Conservation (phyloP, 2,888 invertebrate species). For the Ptychoptera contaminata region DNA sequence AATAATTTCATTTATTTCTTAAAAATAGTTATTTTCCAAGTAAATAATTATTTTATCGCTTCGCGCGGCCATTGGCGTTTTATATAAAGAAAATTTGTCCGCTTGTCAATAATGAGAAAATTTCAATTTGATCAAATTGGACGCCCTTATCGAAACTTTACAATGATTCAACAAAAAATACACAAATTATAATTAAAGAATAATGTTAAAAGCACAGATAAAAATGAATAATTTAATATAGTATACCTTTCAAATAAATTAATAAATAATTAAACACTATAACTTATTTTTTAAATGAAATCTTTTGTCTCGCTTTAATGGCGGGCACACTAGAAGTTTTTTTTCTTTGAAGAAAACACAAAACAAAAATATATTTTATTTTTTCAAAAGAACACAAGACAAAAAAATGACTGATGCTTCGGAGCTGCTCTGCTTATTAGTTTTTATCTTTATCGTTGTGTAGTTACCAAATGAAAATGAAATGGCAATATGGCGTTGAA, state of each 20-base stretch:
- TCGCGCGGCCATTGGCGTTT: slow-evolving; percentile 4
- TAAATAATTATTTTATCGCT: too few species aligned
- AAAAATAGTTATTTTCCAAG: too few species aligned
- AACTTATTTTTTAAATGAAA: slow-evolving; percentile 10
- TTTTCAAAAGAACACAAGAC: slow-evolving; percentile 1
- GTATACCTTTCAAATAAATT: neutral
- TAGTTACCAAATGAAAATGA: slow-evolving; percentile 26
- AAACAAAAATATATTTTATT: neutral
- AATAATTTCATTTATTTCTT: too few species aligned
- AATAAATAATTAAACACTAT: neutral
- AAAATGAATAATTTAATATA: neutral
- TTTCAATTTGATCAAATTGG: neutral
- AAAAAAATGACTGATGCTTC: slow-evolving; percentile 1
- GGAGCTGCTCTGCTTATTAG: neutral
- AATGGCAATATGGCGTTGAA: slow-evolving; percentile 28
- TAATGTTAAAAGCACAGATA: neutral
- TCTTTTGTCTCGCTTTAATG: slow-evolving; percentile 37
- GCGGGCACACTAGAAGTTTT: slow-evolving; percentile 6
- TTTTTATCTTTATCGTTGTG: too few species aligned
- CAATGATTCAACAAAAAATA: neutral
- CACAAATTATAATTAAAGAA: neutral
- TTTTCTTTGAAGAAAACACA: neutral
- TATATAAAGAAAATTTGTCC: neutral
- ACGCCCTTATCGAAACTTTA: neutral
- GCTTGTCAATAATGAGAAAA: neutral